phyloP scores from a whole-genome alignment of 2,797 vertebrate genomes.

The Pipistrellus pipistrellus region DNA sequence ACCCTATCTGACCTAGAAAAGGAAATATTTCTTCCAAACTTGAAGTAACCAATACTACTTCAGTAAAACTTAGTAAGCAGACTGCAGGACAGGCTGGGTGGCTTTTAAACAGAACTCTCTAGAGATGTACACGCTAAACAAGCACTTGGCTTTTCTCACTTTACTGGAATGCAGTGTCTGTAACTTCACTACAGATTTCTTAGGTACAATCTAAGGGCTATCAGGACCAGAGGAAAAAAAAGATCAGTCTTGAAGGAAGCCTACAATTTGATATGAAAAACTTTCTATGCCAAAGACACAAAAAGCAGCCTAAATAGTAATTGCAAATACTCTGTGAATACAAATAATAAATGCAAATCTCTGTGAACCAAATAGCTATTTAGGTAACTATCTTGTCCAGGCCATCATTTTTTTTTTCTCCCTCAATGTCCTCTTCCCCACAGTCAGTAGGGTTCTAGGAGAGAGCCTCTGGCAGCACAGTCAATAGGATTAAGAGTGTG shows the following conservation, averaged over 20 bases:
- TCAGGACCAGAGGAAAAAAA: background rate
- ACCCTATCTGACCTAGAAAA: conserved; percentile 49
- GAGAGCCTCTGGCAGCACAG: background rate
- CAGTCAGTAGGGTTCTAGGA: background rate
- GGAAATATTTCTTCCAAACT: conserved; percentile 55
- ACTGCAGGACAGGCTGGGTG: background rate
- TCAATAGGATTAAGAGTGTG: background rate
- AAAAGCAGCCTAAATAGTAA: too few species aligned
- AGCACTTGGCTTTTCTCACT: background rate
- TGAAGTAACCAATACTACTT: conserved; percentile 42
- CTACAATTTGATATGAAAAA: conserved; percentile 35
- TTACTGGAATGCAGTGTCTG: background rate
- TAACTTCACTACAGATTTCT: background rate
- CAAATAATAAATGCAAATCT: background rate
- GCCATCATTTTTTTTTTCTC: background rate
- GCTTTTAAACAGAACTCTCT: conserved; percentile 10
- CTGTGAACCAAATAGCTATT: conserved; percentile 27
- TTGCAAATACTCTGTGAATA: too few species aligned
- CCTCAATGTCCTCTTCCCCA: background rate
- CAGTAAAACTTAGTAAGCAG: conserved; percentile 52
- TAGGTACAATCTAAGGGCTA: background rate
- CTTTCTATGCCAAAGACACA: background rate
- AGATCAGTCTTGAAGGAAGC: background rate
- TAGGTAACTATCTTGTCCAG: background rate
- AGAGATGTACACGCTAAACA: background rate